These are phyloP conservation scores for Centrocercus urophasianus DNA, from an alignment of 2,113 vertebrate species.

Conservation along the genomic window DNA sequence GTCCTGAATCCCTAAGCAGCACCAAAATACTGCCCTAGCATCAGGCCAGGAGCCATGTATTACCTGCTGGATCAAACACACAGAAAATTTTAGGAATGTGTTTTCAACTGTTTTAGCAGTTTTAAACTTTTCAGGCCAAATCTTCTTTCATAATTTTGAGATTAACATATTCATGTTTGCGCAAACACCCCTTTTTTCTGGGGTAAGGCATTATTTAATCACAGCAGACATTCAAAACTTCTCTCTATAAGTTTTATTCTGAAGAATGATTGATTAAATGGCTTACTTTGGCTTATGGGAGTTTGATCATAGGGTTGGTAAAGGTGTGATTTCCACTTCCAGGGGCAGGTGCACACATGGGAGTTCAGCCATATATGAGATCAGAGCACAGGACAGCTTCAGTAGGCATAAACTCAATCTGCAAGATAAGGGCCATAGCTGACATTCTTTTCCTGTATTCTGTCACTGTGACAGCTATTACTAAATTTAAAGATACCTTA, in stretches of 20 bases:
- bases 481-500: neutral
- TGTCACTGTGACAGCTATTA: neutral
- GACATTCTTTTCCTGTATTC: neutral
- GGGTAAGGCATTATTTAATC: neutral
- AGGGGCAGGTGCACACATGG: neutral
- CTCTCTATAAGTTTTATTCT: neutral
- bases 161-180: neutral
- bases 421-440: neutral
- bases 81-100: neutral
- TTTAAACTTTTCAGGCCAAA: neutral
- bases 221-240: neutral
- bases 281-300: neutral
- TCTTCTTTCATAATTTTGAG: neutral
- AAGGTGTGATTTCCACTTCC: neutral
- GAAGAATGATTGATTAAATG: neutral
- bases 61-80: neutral
- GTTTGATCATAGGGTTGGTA: neutral
- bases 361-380: neutral
- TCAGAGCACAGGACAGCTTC: neutral
- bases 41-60: neutral
- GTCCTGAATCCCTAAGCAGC: neutral
- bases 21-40: neutral
- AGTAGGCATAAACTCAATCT: neutral
- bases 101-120: neutral
- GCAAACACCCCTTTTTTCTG: neutral